Evolutionary conservation across 2,113 vertebrate genomes (phyloP).

Genomic region (Carlito syrichta): DNA sequence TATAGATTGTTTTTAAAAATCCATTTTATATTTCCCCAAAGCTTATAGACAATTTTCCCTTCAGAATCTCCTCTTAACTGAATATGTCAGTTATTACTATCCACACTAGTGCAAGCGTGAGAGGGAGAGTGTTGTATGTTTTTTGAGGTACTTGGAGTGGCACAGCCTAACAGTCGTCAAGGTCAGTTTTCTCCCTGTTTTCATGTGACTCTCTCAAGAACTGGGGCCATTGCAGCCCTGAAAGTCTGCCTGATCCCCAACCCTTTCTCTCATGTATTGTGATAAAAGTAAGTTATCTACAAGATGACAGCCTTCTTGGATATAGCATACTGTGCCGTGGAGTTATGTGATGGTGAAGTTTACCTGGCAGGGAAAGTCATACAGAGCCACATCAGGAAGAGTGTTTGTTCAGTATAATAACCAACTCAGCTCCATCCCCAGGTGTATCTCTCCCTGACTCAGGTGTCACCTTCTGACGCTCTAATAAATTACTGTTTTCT

Average conservation of each 20-base stretch:
- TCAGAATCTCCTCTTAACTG: background rate
- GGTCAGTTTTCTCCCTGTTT: background rate
- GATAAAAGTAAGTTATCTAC: background rate
- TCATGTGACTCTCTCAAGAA: background rate
- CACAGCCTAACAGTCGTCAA: accelerated
- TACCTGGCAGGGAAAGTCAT: background rate
- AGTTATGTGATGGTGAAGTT: accelerated
- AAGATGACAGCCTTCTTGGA: background rate
- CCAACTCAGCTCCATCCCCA: background rate
- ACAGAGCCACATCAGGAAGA: background rate
- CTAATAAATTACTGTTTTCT: slow-evolving; percentile 8
- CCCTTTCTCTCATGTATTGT: background rate
- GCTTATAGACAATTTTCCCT: background rate
- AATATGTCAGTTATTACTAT: background rate
- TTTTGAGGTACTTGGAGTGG: background rate
- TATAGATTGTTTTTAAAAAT: background rate
- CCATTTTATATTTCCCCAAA: background rate
- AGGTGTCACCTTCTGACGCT: background rate
- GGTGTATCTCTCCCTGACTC: background rate
- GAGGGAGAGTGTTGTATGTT: background rate
- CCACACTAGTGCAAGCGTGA: background rate
- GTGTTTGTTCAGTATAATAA: background rate
- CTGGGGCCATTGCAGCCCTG: background rate
- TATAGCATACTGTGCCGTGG: accelerated
- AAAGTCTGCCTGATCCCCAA: background rate